phyloP scores from a whole-genome alignment of 1,140 invertebrate genomes.

The Solenopsis invicta region DNA sequence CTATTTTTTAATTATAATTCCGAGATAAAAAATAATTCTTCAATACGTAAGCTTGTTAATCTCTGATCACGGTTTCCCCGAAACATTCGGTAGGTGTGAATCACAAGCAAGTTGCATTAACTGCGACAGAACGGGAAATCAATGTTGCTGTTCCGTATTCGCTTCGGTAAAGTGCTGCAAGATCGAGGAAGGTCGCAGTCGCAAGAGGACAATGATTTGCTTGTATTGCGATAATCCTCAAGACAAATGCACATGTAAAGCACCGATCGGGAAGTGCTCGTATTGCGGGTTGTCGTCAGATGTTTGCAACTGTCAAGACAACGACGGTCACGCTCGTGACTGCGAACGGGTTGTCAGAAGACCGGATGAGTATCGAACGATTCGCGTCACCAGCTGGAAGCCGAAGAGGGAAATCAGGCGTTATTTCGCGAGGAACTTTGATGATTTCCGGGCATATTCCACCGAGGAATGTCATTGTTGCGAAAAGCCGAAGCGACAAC shows the following conservation, averaged over 20 bases:
- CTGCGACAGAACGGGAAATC: slow-evolving; percentile 21
- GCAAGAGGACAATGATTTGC: slow-evolving; percentile 72
- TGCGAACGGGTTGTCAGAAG: slow-evolving; percentile 30
- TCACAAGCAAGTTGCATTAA: background rate
- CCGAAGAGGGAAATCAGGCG: slow-evolving; percentile 66
- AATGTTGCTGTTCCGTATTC: slow-evolving; percentile 17
- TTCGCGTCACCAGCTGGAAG: slow-evolving; percentile 74
- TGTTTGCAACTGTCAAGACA: slow-evolving; percentile 67
- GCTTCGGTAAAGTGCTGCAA: background rate
- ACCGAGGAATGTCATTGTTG: slow-evolving; percentile 62
- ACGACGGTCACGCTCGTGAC: slow-evolving; percentile 3
- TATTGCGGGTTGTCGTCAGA: slow-evolving; percentile 67
- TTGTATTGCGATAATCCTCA: slow-evolving; percentile 73
- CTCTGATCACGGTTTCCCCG: background rate
- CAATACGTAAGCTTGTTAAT: background rate
- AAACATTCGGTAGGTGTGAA: slow-evolving; percentile 36
- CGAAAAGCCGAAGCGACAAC: slow-evolving; percentile 65
- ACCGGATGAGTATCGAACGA: slow-evolving; percentile 60
- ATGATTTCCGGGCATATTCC: slow-evolving; percentile 19
- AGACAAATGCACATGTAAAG: slow-evolving; percentile 73
- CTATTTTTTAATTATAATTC: slow-evolving; percentile 11
- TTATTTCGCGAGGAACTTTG: slow-evolving; percentile 68
- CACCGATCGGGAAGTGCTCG: slow-evolving; percentile 67
- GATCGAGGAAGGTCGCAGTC: background rate
- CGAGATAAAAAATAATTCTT: background rate